These are phyloP conservation scores for Dufourea novaeangliae DNA, from an alignment of 1,140 invertebrate species.

Conservation along the genomic window DNA sequence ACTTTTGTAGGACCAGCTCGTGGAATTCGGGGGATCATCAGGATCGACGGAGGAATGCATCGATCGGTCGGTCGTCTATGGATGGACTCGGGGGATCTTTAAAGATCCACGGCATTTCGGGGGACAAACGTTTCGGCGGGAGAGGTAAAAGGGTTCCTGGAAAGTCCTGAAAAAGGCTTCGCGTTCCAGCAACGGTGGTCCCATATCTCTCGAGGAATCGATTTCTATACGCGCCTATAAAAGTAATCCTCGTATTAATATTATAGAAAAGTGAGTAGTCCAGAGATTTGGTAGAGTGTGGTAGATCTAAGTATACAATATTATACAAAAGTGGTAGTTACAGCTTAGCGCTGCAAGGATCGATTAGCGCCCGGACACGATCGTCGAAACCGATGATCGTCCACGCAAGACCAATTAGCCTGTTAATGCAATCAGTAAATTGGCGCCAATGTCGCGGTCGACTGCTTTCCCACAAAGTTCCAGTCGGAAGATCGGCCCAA, in stretches of 20 bases:
- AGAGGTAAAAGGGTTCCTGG: slow-evolving; percentile 71
- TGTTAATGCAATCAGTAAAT: slow-evolving; percentile 74
- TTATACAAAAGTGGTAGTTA: too few species aligned
- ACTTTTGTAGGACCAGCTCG: slow-evolving; percentile 38
- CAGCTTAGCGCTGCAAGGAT: too few species aligned
- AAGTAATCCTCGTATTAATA: neutral
- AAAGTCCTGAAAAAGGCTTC: slow-evolving; percentile 58
- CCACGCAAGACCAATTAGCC: slow-evolving; percentile 37
- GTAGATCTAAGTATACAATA: too few species aligned
- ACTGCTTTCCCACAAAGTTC: slow-evolving; percentile 76
- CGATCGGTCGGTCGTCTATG: slow-evolving; percentile 51
- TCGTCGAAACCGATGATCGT: slow-evolving; percentile 37
- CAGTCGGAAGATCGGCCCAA: slow-evolving; percentile 68
- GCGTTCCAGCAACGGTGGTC: slow-evolving; percentile 57
- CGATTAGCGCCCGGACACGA: neutral
- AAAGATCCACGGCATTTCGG: slow-evolving; percentile 53
- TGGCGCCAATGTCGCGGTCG: slow-evolving; percentile 75
- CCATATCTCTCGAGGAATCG: slow-evolving; percentile 18
- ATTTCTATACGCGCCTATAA: too few species aligned
- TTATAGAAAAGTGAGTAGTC: too few species aligned
- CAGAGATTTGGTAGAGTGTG: too few species aligned
- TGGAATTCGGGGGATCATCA: slow-evolving; percentile 47
- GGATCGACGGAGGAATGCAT: slow-evolving; percentile 51
- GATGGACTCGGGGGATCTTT: slow-evolving; percentile 49
- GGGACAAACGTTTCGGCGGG: slow-evolving; percentile 60